phyloP scores from a whole-genome alignment of 2,888 invertebrate species.

The Uropetala carovei region DNA sequence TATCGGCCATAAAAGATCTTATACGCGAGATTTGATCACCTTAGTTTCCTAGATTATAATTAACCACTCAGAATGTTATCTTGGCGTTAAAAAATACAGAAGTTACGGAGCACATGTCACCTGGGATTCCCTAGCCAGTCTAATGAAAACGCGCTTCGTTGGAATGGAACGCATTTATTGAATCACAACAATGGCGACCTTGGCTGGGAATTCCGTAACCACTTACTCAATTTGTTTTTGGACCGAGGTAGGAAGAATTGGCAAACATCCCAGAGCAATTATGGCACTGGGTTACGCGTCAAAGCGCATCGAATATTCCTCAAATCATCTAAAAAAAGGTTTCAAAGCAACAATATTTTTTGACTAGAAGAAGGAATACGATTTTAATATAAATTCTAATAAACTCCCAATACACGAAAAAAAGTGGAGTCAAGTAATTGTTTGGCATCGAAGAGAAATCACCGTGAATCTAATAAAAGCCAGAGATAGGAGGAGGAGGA shows the following conservation, averaged over 20 bases:
- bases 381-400: neutral
- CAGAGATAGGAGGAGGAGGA: neutral
- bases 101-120: no score
- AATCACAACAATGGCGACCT: conserved; percentile 17
- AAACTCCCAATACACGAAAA: neutral
- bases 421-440: neutral
- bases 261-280: conserved; percentile 26
- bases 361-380: neutral
- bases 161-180: neutral
- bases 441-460: neutral
- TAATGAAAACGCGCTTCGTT: no score
- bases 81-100: no score
- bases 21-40: no score
- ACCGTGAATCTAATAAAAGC: neutral
- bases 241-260: neutral
- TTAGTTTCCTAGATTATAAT: no score
- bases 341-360: neutral
- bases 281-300: neutral
- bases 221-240: conserved; percentile 9
- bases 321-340: no score
- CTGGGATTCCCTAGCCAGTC: no score
- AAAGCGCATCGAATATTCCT: no score
- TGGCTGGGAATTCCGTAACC: conserved; percentile 2
- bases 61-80: no score
- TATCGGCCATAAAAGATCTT: no score